These are phyloP conservation scores for Camptogramma bilineatum DNA, from an alignment of 2,888 invertebrate genomes.

Conservation along the genomic window DNA sequence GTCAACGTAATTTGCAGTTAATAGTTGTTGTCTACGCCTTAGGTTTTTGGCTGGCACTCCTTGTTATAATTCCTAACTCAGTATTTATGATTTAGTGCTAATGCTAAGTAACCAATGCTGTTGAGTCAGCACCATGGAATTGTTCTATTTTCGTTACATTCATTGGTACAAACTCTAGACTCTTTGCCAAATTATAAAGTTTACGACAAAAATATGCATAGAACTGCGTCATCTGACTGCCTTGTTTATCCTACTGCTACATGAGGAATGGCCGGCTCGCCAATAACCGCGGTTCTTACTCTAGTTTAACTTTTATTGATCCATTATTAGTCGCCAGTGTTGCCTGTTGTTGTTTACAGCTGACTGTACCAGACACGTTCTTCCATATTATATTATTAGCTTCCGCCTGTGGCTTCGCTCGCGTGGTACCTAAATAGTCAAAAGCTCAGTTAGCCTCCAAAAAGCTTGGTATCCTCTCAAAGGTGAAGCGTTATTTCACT, in stretches of 20 bases:
- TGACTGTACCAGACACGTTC: neutral
- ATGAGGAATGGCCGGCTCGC: slow-evolving; percentile 41
- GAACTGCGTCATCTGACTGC: slow-evolving; percentile 62
- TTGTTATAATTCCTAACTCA: slow-evolving; percentile 6
- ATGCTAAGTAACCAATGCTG: slow-evolving; percentile 45
- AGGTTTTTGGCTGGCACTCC: slow-evolving; percentile 5
- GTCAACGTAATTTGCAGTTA: neutral
- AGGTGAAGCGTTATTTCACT: too few species aligned
- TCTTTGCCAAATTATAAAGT: slow-evolving; percentile 79
- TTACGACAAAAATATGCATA: slow-evolving; percentile 76
- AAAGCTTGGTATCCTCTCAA: too few species aligned
- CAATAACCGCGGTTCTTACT: slow-evolving; percentile 36
- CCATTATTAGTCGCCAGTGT: slow-evolving; percentile 25
- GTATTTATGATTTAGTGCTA: slow-evolving; percentile 43
- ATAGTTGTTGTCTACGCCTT: neutral
- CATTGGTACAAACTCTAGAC: slow-evolving; percentile 68
- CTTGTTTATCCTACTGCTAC: slow-evolving; percentile 53
- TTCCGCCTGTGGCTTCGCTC: too few species aligned
- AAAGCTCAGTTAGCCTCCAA: too few species aligned
- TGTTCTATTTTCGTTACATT: slow-evolving; percentile 75
- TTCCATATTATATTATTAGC: slow-evolving; percentile 7
- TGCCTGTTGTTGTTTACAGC: slow-evolving; percentile 14
- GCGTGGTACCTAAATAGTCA: too few species aligned
- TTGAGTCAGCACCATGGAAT: slow-evolving; percentile 73
- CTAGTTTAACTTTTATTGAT: slow-evolving; percentile 37